Percentiles rank a stretch among this genome's conserved stretches.
These are phyloP conservation scores for Euproctis similis DNA, from an alignment of 2,888 invertebrate genomes.

Conservation along the genomic window DNA sequence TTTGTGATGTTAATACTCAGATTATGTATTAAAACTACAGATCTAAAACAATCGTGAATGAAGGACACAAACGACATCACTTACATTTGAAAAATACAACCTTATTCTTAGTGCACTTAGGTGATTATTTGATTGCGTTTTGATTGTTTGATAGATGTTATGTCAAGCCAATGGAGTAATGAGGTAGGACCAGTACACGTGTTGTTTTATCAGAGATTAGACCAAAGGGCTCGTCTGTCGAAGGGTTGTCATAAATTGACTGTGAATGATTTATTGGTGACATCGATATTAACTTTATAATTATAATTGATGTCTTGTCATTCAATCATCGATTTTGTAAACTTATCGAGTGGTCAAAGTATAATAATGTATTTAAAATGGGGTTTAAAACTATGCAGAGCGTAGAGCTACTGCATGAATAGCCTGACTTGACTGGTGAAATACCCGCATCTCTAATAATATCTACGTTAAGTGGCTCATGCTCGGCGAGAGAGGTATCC, in stretches of 20 bases:
- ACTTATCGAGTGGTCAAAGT: too few species aligned
- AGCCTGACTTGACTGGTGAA: too few species aligned
- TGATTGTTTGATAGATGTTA: constrained; percentile 2
- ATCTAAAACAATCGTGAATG: constrained; percentile 24
- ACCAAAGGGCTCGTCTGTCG: constrained; percentile 26
- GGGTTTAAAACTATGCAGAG: too few species aligned
- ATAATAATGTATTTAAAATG: too few species aligned
- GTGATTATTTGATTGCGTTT: neutral
- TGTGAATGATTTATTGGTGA: constrained; percentile 62
- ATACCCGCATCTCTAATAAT: too few species aligned
- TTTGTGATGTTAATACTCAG: constrained; percentile 65
- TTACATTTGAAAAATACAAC: constrained; percentile 6
- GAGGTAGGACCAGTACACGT: constrained; percentile 56
- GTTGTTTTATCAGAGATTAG: constrained; percentile 58
- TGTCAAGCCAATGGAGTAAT: constrained; percentile 26
- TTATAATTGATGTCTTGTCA: too few species aligned
- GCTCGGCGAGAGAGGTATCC: too few species aligned
- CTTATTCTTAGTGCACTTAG: constrained; percentile 1
- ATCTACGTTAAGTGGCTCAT: too few species aligned
- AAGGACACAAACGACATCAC: constrained; percentile 3
- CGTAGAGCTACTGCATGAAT: too few species aligned
- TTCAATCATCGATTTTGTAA: too few species aligned
- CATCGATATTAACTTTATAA: too few species aligned
- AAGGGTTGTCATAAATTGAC: constrained; percentile 54
- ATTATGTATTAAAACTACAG: constrained; percentile 56